These are phyloP conservation scores for Acrocyrtus sp. DNA, from an alignment of 2,888 invertebrate genomes.

Conservation along the genomic window DNA sequence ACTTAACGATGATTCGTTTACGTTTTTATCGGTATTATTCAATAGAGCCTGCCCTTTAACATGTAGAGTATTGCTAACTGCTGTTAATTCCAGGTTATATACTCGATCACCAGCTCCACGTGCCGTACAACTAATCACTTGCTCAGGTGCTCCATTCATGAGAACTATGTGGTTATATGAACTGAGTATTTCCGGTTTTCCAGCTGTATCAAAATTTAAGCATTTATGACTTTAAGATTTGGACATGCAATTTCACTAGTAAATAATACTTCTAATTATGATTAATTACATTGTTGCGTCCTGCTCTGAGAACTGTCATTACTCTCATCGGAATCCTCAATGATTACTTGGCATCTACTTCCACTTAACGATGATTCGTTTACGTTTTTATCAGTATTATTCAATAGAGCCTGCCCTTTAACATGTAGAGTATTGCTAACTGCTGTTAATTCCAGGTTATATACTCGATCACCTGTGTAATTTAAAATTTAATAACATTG, in stretches of 20 bases:
- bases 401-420: too few relatives aligned
- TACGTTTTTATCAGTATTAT: too few relatives aligned
- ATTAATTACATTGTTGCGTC: background rate
- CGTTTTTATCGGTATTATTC: too few relatives aligned
- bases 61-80: too few relatives aligned
- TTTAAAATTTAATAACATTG: too few relatives aligned
- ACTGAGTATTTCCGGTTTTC: background rate
- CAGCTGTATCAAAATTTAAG: too few relatives aligned
- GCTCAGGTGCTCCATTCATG: slow-evolving; percentile 34
- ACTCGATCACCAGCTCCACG: too few relatives aligned
- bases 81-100: too few relatives aligned
- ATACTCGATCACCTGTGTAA: too few relatives aligned
- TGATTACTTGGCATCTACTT: slow-evolving; percentile 10
- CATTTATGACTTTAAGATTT: background rate
- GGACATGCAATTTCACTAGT: background rate
- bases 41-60: too few relatives aligned
- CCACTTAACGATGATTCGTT: slow-evolving; percentile 3
- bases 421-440: too few relatives aligned
- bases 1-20: slow-evolving; percentile 1
- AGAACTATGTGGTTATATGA: slow-evolving; percentile 17
- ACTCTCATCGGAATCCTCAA: background rate
- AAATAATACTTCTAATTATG: background rate
- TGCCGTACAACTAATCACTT: slow-evolving; percentile 24
- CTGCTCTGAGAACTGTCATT: background rate
- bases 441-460: too few relatives aligned